These are phyloP conservation scores for Somateria mollissima DNA, from an alignment of 2,797 vertebrate species.

Conservation along the genomic window DNA sequence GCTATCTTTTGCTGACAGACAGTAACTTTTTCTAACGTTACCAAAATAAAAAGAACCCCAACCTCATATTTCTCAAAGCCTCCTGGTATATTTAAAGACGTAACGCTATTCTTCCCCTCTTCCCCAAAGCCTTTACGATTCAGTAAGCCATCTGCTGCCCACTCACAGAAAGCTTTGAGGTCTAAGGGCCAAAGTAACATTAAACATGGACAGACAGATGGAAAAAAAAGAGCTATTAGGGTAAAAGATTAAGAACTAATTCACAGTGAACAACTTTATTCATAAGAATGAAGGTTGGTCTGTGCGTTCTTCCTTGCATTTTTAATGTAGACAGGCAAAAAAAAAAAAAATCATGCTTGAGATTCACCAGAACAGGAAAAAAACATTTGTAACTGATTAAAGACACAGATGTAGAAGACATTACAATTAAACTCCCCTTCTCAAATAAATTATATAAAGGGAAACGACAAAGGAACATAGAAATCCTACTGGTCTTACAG, in stretches of 20 bases:
- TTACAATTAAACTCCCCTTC: background rate
- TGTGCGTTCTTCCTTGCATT: background rate
- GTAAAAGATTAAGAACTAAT: background rate
- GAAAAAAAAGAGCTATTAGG: background rate
- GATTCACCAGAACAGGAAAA: constrained; percentile 10
- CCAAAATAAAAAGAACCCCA: background rate
- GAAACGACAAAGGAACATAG: background rate
- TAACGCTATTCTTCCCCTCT: background rate
- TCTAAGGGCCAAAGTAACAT: background rate
- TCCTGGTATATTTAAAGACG: background rate
- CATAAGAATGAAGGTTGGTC: background rate
- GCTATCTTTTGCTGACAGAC: background rate
- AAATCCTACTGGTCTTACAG: background rate
- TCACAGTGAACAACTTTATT: background rate
- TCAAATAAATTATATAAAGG: background rate
- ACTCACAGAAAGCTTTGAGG: background rate
- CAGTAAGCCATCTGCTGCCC: background rate
- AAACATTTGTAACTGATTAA: background rate
- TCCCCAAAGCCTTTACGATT: background rate
- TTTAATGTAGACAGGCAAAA: background rate
- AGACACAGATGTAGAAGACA: background rate
- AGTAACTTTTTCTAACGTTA: background rate
- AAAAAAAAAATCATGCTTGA: constrained; percentile 9
- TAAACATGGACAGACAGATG: background rate
- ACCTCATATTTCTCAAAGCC: background rate